Base-by-base conservation (phyloP, 2,888 invertebrate species). In the Dryobotodes eremita region DNA sequence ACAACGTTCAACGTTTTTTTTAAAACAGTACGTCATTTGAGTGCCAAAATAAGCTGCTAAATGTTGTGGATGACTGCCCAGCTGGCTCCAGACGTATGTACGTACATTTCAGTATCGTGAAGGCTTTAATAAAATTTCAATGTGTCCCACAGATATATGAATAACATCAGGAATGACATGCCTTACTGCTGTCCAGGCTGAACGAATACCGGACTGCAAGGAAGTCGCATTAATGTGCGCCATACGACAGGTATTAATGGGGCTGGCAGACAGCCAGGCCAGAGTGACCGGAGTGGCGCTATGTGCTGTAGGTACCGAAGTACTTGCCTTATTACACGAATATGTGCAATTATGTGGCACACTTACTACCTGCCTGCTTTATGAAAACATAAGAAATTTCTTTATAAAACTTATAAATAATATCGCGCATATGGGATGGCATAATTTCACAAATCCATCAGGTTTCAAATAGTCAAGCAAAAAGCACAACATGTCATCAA, bases 241-340 rank as follows among this genome's bases (percentile, higher is more conserved):
- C 50, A 42, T 48, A 15, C 26, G 79, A 72, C 84, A 72, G 50
- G 61, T 84, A 82, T 53, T 71, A 69, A 79, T 84, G 84, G 72
- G 62, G 36, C 46, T 82, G 84, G 82, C 82, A 72, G 82, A 31
- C 11, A 2, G 79, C 82, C 82, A 82, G 84, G 36, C 7, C 46
- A 6, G 71, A 23, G 66, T 48, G 64, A 57, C 55, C 15, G 20
- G 42, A 46, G 61, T 62, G 79, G 80, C 84, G 80, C 57, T 50
- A 31, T 31, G 84, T 46, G 8, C 10, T 75, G n/a, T 61, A 59
- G 50, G 42, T 75, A 13, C 50, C 53, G 26, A 83, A 65, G 48
- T 70, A 48, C 7, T 31, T 53, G 31, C 8, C 7, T 55, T n/a
- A 7, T 42, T n/a, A 10, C 13, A n/a, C n/a, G 10, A 69, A 17